Evolutionary conservation across 2,113 vertebrate species (phyloP), one percentile per base, ranked within the genome.

Genomic region (Podiceps cristatus): DNA sequence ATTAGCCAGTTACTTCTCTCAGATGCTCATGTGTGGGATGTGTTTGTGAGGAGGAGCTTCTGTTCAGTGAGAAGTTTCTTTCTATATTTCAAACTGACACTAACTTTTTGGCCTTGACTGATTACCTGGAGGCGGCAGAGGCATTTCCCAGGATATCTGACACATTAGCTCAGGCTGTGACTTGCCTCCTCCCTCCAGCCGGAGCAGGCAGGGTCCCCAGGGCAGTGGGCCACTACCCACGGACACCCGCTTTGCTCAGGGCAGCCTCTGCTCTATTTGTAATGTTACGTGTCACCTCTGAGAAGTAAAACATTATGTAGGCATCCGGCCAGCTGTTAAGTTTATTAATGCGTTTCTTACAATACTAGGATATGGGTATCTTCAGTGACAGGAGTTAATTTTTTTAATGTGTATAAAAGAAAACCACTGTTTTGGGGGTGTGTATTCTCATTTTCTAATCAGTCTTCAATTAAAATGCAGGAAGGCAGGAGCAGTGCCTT

Each of bases 221-320:
- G 62, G 37, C 55, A 11, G 17, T 1, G 59, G 28, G 56, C 33
- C 44, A 2, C 40, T 4, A 37, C 4, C 50, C 13, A 2, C 60
- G 13, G 15, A 6, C 13, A 1, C 35, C n/a, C 44, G 3, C 29
- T 1, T 33, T 33, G 11, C 56, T 2, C 5, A 5, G 22, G 16
- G 20, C 60, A 37, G 24, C 60, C 10, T 22, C 55, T 18, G 25
- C 4, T 33, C 75, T 23, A 1, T 9, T 9, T 5, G 33, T 6
- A 6, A 9, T 6, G 19, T 9, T 16, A 35, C 27, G 1, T 22
- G 25, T 19, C 19, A 2, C 10, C 52, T 64, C 67, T 29, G 63
- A 15, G 3, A 29, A 71, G 37, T 2, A 29, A 81, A 3, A 33
- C 19, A 0, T 11, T 24, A 2, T 0, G 5, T 27, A 8, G 53